Conservation (phyloP, 2,113 vertebrate genomes). For the Gasterosteus nipponicus region DNA sequence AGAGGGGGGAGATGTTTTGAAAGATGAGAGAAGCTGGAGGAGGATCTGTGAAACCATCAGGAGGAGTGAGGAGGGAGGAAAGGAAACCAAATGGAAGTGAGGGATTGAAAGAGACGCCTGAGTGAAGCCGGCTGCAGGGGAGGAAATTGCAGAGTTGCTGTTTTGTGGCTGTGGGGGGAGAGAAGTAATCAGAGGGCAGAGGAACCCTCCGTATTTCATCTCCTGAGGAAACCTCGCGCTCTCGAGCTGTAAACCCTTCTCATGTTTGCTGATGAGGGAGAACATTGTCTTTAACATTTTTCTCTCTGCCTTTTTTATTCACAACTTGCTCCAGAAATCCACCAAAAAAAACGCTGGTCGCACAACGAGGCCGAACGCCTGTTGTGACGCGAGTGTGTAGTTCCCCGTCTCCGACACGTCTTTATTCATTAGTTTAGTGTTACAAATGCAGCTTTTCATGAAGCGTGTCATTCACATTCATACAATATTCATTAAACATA, state of each 20-base stretch:
- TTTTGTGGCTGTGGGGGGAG: slow-evolving; percentile 5
- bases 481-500: not conserved
- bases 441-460: not conserved
- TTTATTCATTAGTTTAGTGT: not conserved
- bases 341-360: not conserved
- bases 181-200: not conserved
- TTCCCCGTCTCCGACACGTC: too few relatives aligned
- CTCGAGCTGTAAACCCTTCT: not conserved
- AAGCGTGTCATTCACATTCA: not conserved
- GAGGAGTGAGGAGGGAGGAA: too few relatives aligned
- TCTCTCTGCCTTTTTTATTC: not conserved
- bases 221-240: too few relatives aligned
- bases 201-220: not conserved
- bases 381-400: too few relatives aligned
- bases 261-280: not conserved
- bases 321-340: not conserved
- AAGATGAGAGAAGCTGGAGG: not conserved
- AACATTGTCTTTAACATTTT: not conserved
- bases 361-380: too few relatives aligned
- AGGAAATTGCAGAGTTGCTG: slow-evolving; percentile 49
- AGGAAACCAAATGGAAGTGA: slow-evolving; percentile 14
- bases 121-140: slow-evolving; percentile 16
- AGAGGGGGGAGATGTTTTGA: not conserved
- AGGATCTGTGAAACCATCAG: not conserved
- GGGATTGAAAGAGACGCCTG: slow-evolving; percentile 35